Conservation (phyloP, 2,888 invertebrate species). For the Carcina quercana region DNA sequence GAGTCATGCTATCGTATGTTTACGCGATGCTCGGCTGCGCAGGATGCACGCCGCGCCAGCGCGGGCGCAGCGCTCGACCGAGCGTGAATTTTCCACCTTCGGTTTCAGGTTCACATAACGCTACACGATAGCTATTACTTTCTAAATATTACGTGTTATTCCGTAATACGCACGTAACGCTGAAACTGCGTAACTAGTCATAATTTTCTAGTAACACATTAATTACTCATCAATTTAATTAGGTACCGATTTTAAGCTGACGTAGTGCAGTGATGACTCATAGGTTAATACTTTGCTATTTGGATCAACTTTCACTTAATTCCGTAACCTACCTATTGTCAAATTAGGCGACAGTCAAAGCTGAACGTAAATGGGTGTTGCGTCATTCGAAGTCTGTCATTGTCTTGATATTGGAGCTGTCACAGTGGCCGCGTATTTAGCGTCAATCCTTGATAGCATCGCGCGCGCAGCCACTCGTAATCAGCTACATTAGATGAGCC, state of each 20-base stretch:
- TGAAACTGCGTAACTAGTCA: conserved; percentile 47
- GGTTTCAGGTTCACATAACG: conserved; percentile 66
- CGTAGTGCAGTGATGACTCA: background rate
- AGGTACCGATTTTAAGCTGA: background rate
- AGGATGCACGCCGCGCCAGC: conserved; percentile 33
- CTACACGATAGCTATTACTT: conserved; percentile 63
- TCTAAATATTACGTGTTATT: conserved; percentile 66
- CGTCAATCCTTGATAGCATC: conserved; percentile 70
- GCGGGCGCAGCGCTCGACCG: conserved; percentile 42
- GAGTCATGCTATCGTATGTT: too few relatives aligned
- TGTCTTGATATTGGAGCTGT: conserved; percentile 68
- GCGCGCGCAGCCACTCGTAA: conserved; percentile 35
- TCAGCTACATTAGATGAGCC: conserved; percentile 54
- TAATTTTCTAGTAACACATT: too few relatives aligned
- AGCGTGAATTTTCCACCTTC: conserved; percentile 71
- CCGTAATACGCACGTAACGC: conserved; percentile 59
- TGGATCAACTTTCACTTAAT: conserved; percentile 36
- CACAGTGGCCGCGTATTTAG: conserved; percentile 66
- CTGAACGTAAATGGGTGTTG: conserved; percentile 56
- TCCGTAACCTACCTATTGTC: conserved; percentile 18
- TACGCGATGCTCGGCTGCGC: conserved; percentile 15
- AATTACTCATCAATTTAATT: conserved; percentile 17
- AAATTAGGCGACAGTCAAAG: conserved; percentile 43
- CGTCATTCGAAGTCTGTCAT: conserved; percentile 59
- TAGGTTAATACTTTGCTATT: background rate